Evolutionary conservation across 1,140 invertebrate genomes (phyloP), one percentile per base, ranked within the genome.

Genomic region (Augochlora pura): DNA sequence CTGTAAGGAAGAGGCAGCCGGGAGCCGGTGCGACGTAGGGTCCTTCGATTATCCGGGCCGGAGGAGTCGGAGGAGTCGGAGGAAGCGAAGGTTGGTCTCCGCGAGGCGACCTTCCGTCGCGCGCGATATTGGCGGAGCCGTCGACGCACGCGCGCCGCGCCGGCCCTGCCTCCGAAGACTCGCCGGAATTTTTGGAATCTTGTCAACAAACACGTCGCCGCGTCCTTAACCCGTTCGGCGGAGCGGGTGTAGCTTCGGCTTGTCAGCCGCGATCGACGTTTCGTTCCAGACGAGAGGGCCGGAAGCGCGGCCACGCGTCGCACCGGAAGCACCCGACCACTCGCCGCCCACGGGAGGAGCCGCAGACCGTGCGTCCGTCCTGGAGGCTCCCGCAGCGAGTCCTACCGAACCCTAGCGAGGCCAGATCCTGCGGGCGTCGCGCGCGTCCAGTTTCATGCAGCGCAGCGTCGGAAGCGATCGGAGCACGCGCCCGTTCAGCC

Each of bases 121-220:
- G 32, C 32, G 21, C 57, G 75, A 83, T 88, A 90, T 90, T 89
- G 88, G 87, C 89, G 84, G 86, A 69, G 72, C 64, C 39, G 57
- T 9, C 4, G 64, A 80, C 81, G 79, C 77, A 82, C 70, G 84
- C 87, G 82, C 27, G 62, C 16, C n/a, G 32, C 4, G 1, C 32
- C 4, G 32, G 32, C 25, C 38, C n/a, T 27, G 9, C 42, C n/a
- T 27, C 14, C 42, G 32, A 68, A 23, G 38, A 68, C 52, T 62
- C 66, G 66, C 72, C 57, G 77, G 32, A 65, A 88, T 85, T 90
- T n/a, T 90, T 88, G 87, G 88, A 88, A 88, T 85, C 75, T 83
- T 87, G 80, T 86, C 89, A 89, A 90, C 87, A 88, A 86, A 88
- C 75, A 82, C 68, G 68, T 52, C 80, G 68, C 77, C 78, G 42